Evolutionary conservation across 2,113 vertebrate species (phyloP), one percentile per base, ranked within the genome.

Genomic region (Oreochromis spilurus): DNA sequence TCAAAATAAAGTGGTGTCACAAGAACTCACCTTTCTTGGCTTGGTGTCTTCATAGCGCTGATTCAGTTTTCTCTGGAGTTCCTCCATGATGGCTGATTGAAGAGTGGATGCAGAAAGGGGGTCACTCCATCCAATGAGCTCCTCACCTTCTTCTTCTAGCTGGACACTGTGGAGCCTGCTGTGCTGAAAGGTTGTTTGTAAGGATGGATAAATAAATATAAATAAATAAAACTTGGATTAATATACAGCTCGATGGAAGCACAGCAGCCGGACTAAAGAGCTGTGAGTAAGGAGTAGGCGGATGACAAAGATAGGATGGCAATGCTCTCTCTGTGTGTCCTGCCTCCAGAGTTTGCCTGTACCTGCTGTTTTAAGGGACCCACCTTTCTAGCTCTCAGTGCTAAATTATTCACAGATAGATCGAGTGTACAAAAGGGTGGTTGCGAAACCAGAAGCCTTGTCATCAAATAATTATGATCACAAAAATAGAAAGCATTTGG

Each of bases 1-100:
- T 36, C 34, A 4, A 81, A 65, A 87, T 8, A 70, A 81, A 62
- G 38, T 16, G 12, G 14, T 52, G 4, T 50, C 16, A 29, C 26
- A 52, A 87, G 85, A 83, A 84, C 93, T 93, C 60, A 94, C 98
- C 95, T 98, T 99, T 87, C 97, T 97, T 80, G 97, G 97, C 88
- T 97, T 98, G 24, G 88, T 97, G 14, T 85, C 89, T 58, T 98
- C 97, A 0, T 96, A 96, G 75, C 90, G 88, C 80, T 95, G 96
- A 57, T 62, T 91, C 36, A 93, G 87, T 34, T 97, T 97, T 93
- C 93, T 96, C 89, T 96, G 97, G 1, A 95, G 88, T 89, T 98
- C 97, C 24, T 98, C 98, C 98, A 99, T 99, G 4, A 52, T 31
- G 60, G 19, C 83, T 38, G 80, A 82, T 12, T 26, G 60, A 87